Evolutionary conservation across 37 sponge, comb jelly and placozoan species (phyloP), one percentile per base, ranked within the genome.

Genomic region (Corticium candelabrum): DNA sequence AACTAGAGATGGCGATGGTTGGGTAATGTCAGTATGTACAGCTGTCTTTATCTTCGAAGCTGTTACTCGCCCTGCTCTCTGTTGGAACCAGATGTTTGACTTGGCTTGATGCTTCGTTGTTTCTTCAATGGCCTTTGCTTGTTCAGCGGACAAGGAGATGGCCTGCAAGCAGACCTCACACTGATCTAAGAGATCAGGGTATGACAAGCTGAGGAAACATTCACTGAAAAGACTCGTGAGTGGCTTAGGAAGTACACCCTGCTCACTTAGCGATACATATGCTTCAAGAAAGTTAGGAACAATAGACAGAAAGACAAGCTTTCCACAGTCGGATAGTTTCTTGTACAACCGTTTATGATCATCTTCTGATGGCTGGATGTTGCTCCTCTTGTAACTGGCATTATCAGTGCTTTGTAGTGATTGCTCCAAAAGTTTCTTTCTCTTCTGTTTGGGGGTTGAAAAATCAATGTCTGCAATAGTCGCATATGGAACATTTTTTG

Each of bases 31-130:
- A 41, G 82, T 82, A 35, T 72, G 34, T 31, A 41, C 71, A 38
- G 78, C 86, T 69, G 82, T 71, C 40, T 82, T 86, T 30, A 86
- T 29, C 36, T 40, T 35, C 31, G 87, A 86, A 43, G 83, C 87
- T 36, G 82, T 86, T 7, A 86, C 83, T 7, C 79, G 79, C 21
- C 87, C 87, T 7, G 87, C 79, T 39, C 87, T 36, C 62, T 86
- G 83, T 36, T 82, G 83, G 43, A 83, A 86, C 87, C 87, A 86
- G 0, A 82, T 11, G 21, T 41, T 77, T 30, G 76, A 75, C 4
- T 3, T 27, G 27, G 87, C 38, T 68, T 86, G 82, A 33, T n/a
- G 41, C 32, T 76, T 5, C 33, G 87, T 82, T 27, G 69, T 27
- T 69, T 69, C 35, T 68, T 83, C 83, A 27, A 83, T 73, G 32